Percentiles rank a stretch among this genome's conserved stretches.
These are phyloP conservation scores for Seira musarum DNA, from an alignment of 2,888 invertebrate species.

Conservation along the genomic window DNA sequence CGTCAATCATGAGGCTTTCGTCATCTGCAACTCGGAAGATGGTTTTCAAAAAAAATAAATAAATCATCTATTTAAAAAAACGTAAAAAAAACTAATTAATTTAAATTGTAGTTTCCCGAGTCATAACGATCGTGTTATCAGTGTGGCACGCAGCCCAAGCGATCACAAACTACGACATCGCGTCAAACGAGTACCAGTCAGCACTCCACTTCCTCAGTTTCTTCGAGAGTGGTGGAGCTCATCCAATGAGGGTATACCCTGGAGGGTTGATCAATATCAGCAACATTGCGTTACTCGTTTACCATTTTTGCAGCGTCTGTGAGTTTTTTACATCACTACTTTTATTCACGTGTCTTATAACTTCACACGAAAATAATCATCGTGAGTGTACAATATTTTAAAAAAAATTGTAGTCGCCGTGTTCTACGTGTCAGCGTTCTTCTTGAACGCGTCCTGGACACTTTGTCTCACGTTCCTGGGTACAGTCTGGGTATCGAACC, in stretches of 20 bases:
- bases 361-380: not conserved
- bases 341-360: too few relatives aligned
- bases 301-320: slow-evolving; percentile 11
- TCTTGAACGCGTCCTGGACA: not conserved
- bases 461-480: not conserved
- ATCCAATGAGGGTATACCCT: slow-evolving; percentile 13
- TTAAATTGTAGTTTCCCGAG: slow-evolving; percentile 4
- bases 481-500: not conserved
- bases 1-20: slow-evolving; percentile 6
- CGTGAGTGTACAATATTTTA: not conserved
- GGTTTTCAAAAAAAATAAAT: slow-evolving; percentile 6
- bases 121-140: not conserved
- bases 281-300: not conserved
- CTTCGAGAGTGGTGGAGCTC: slow-evolving; percentile 3
- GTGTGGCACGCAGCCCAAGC: not conserved
- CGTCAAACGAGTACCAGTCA: slow-evolving; percentile 1
- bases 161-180: not conserved
- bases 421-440: slow-evolving; percentile 15
- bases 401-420: slow-evolving; percentile 8
- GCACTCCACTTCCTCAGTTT: slow-evolving; percentile 26
- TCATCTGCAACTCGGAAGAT: slow-evolving; percentile 18
- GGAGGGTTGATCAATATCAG: slow-evolving; percentile 6
- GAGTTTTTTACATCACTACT: too few relatives aligned
- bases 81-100: slow-evolving; percentile 6
- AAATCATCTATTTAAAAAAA: not conserved